phyloP scores from a whole-genome alignment of 2,888 invertebrate genomes.

The Choristoneura rosaceana region DNA sequence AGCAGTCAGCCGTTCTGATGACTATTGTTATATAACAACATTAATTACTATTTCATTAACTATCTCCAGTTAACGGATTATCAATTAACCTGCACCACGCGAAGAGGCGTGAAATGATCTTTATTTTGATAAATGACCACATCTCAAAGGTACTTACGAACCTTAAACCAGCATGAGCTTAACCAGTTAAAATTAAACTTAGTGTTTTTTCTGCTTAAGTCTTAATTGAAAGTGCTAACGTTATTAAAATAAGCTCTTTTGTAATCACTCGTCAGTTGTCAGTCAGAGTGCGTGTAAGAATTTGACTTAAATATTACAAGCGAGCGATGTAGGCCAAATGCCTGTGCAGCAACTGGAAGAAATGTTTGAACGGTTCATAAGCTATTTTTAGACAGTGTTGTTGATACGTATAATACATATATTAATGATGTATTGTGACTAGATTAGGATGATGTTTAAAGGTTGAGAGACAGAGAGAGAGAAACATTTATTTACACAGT shows the following conservation, averaged over 20 bases:
- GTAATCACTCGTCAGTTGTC: slow-evolving; percentile 14
- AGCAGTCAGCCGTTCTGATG: background rate
- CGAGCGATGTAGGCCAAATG: slow-evolving; percentile 16
- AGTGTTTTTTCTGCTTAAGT: background rate
- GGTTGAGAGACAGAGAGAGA: no score
- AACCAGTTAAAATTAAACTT: background rate
- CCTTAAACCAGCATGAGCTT: background rate
- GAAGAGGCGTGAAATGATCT: slow-evolving; percentile 58
- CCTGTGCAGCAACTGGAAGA: slow-evolving; percentile 23
- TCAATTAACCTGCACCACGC: slow-evolving; percentile 53
- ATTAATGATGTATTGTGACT: no score
- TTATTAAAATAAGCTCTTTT: background rate
- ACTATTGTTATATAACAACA: background rate
- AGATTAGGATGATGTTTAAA: no score
- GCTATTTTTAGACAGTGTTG: slow-evolving; percentile 4
- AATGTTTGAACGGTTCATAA: slow-evolving; percentile 17
- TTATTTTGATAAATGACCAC: slow-evolving; percentile 71
- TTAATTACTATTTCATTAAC: slow-evolving; percentile 10
- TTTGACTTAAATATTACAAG: slow-evolving; percentile 26
- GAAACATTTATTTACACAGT: no score
- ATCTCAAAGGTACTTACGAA: slow-evolving; percentile 43
- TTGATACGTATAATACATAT: no score
- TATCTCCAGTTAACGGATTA: slow-evolving; percentile 48
- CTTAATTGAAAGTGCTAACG: background rate
- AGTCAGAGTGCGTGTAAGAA: slow-evolving; percentile 40